A percentile compares a stretch with the other conserved stretches of the same genome.
These are phyloP conservation scores for Bombycilla garrulus DNA, from an alignment of 2,113 vertebrate species.

Conservation along the genomic window DNA sequence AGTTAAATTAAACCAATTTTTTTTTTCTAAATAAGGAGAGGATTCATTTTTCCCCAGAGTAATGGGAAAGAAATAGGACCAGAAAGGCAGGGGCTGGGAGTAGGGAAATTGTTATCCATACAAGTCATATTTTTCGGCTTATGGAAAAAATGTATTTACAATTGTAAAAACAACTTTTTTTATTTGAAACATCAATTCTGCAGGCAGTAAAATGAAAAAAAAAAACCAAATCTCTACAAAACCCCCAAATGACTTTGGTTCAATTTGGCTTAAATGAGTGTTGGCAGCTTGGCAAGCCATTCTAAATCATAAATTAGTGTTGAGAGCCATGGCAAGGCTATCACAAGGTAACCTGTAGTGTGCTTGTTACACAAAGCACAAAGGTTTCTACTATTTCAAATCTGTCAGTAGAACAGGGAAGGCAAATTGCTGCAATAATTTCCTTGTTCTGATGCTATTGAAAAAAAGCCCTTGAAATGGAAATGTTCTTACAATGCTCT, in stretches of 20 bases:
- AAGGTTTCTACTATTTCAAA: not conserved
- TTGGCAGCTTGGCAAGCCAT: not conserved
- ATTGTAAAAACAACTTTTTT: not conserved
- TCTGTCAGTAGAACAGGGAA: not conserved
- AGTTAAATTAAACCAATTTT: constrained; percentile 14
- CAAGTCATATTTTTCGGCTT: not conserved
- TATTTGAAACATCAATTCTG: not conserved
- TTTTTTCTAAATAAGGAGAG: not conserved
- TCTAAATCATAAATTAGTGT: not conserved
- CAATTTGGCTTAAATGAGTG: not conserved
- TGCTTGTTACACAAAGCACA: not conserved
- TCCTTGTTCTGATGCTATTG: not conserved
- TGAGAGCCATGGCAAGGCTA: not conserved
- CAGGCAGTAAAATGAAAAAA: not conserved
- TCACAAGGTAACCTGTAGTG: not conserved
- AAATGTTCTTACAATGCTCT: not conserved
- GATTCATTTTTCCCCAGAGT: not conserved
- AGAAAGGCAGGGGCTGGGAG: not conserved
- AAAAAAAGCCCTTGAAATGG: not conserved
- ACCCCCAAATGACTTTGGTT: not conserved
- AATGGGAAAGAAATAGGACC: not conserved
- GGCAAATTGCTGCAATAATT: not conserved
- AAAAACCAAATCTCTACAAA: not conserved
- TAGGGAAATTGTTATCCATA: not conserved
- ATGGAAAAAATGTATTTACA: not conserved